phyloP scores from a whole-genome alignment of 2,797 vertebrate species.

The Pseudochirops cupreus region DNA sequence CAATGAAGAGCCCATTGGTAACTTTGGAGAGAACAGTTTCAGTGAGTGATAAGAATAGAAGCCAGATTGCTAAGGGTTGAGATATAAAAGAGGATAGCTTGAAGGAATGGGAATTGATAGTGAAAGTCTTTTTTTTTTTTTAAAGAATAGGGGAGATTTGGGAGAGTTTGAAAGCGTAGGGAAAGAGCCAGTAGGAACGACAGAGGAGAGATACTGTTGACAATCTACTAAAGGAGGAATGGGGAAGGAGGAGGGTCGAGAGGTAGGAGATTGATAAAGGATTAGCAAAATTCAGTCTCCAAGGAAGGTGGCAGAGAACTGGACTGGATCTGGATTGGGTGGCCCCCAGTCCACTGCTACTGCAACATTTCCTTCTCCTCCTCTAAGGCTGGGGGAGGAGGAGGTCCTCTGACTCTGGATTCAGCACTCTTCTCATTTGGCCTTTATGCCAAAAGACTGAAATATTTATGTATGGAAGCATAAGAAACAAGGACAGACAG shows the following conservation, averaged over 20 bases:
- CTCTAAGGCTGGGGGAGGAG: not conserved
- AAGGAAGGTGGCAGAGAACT: not conserved
- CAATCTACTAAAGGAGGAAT: not conserved
- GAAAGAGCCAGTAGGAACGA: not conserved
- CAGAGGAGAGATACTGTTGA: not conserved
- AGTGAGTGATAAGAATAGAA: not conserved
- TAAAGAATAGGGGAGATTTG: not conserved
- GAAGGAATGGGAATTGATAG: not conserved
- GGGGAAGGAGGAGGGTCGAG: too few relatives aligned
- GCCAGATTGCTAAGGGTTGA: not conserved
- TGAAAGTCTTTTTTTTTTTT: not conserved
- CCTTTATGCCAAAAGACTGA: not conserved
- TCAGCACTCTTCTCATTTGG: not conserved
- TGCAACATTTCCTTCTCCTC: not conserved
- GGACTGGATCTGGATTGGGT: not conserved
- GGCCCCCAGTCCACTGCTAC: too few relatives aligned
- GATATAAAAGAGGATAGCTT: not conserved
- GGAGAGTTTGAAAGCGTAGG: not conserved
- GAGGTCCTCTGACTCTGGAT: not conserved
- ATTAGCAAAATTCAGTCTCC: not conserved
- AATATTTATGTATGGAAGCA: not conserved
- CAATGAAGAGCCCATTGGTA: not conserved
- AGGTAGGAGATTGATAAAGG: not conserved
- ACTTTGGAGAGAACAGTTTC: not conserved
- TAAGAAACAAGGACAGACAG: not conserved